A percentile compares a stretch with the other conserved stretches of the same genome.
Evolutionary conservation across 2,888 invertebrate species (phyloP).

Genomic region (Microctonus brassicae): DNA sequence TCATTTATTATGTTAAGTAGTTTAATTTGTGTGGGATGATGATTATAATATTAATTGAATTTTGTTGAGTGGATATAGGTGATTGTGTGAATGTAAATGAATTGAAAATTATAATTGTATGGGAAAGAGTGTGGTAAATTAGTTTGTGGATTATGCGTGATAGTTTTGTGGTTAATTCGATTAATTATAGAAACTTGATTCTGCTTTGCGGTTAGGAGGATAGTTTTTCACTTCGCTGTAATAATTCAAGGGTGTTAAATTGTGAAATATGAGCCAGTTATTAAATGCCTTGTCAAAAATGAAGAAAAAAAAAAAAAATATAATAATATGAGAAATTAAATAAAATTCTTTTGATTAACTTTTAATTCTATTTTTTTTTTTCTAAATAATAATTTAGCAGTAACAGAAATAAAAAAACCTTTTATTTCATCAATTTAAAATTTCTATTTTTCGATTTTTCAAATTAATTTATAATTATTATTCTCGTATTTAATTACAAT

Average conservation of each 20-base stretch:
- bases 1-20: too few relatives aligned
- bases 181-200: constrained; percentile 33
- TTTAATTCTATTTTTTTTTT: background rate
- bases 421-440: background rate
- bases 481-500: too few relatives aligned
- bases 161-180: constrained; percentile 22
- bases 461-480: too few relatives aligned
- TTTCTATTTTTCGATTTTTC: too few relatives aligned
- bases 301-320: background rate
- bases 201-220: constrained; percentile 18
- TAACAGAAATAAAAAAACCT: too few relatives aligned
- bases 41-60: too few relatives aligned
- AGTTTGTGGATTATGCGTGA: too few relatives aligned
- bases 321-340: background rate
- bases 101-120: too few relatives aligned
- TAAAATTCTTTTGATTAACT: background rate
- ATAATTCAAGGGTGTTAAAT: background rate
- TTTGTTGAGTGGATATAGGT: too few relatives aligned
- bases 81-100: too few relatives aligned
- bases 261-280: constrained; percentile 28
- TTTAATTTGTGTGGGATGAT: too few relatives aligned
- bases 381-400: background rate
- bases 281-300: background rate
- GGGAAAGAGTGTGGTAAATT: too few relatives aligned
- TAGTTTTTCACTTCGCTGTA: constrained; percentile 13